Base-by-base conservation (phyloP, 1,140 invertebrate species). In the Papilio xuthus region DNA sequence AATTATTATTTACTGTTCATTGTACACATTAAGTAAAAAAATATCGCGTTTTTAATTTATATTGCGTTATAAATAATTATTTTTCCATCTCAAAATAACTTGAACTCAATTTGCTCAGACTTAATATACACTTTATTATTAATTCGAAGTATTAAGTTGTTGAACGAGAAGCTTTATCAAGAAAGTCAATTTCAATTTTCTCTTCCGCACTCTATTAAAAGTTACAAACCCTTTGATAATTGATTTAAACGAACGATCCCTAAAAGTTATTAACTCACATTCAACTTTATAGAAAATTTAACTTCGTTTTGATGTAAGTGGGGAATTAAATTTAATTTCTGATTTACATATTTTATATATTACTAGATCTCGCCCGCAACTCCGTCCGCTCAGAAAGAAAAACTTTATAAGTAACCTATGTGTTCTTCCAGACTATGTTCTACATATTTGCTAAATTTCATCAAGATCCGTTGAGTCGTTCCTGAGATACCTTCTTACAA, bases 111-210 rank as follows among this genome's bases (percentile, higher is more conserved):
- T 67, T 28, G 26, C 4, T 13, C 23, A 4, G 26, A 28, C 60
- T 67, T 28, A 32, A 67, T 28, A 9, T 4, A 47, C 4, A 42
- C 9, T 67, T 28, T 15, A 26, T 44, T 44, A 71, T 44, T 73
- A 73, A 44, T 73, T 28, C 42, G 6, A 73, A 73, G 71, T 73
- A 73, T 44, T 47, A 26, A 67, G 26, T 67, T 63, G 26, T 63
- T 67, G 23, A 67, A 67, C 12, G 60, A 8, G 23, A 63, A 67
- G 60, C 60, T 28, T 67, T 28, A 67, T 28, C 10, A 67, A 67
- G 60, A 73, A 73, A 73, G 71, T 26, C 71, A 73, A 73, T 73
- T 44, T 73, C 8, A 73, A 73, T 73, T 73, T 73, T 50, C 71
- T 47, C 23, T 42, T 73, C 71, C 71, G 41, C 71, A 47, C 12